Conservation (phyloP, 2,797 vertebrate species). For the Scolopax rusticola region DNA sequence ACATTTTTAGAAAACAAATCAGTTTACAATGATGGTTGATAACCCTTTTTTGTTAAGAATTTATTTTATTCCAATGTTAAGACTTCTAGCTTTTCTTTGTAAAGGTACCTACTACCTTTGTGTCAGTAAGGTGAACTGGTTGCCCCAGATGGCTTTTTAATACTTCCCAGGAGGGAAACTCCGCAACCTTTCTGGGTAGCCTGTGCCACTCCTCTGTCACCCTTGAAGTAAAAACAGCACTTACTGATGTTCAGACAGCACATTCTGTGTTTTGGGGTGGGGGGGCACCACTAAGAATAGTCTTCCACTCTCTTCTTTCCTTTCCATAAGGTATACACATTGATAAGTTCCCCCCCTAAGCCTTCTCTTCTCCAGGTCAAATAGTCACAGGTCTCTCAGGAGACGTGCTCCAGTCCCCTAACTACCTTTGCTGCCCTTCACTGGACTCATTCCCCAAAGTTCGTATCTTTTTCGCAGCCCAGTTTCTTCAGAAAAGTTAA, state of each 20-base stretch:
- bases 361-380: not conserved
- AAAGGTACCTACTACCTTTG: not conserved
- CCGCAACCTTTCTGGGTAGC: not conserved
- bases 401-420: not conserved
- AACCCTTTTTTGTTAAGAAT: not conserved
- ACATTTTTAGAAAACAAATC: not conserved
- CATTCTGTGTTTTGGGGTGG: accelerated
- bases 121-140: not conserved
- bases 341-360: not conserved
- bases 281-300: not conserved
- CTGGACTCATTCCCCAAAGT: not conserved
- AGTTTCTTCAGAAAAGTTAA: not conserved
- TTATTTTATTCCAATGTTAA: not conserved
- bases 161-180: not conserved
- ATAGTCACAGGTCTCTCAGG: not conserved
- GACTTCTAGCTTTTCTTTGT: not conserved
- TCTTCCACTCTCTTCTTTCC: not conserved
- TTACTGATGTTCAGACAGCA: not conserved
- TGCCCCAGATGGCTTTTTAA: not conserved
- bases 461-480: not conserved
- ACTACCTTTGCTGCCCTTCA: not conserved
- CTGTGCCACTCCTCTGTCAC: not conserved
- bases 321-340: not conserved
- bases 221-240: not conserved
- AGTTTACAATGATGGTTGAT: not conserved